Evolutionary conservation across 2,797 vertebrate species (phyloP), one percentile per base, ranked within the genome.

Genomic region (Pantherophis vulpinus): DNA sequence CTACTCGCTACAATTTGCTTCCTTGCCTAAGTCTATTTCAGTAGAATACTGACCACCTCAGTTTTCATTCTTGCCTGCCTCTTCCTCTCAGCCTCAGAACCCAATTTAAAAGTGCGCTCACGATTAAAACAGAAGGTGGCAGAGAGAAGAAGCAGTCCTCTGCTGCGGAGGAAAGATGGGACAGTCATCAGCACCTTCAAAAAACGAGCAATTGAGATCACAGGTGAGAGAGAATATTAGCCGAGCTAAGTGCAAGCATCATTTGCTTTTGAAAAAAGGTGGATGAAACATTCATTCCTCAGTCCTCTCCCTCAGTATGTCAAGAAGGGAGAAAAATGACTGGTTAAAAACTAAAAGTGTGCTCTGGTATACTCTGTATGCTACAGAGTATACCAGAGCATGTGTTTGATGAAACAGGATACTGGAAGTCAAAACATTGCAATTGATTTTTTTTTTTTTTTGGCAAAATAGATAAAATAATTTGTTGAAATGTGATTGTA

Each of bases 41-140:
- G 27, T 16, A 51, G 37, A 51, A 59, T 3, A 12, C 6, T 37
- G 8, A 54, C 25, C 16, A 29, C 55, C 29, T 37, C 29, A 18
- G 32, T 87, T 93, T 55, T 58, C 54, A 51, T n/a, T 29, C 29
- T 63, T 89, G 47, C 16, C 25, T n/a, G 14, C 91, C 20, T 89
- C 42, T 51, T 74, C 59, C 88, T 89, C 63, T 32, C 96, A 98
- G 98, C 98, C 87, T 99, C 98, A 0, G 98, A 99, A 96, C 98
- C 98, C 96, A 98, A 98, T 97, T 96, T 99, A 96, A 99, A 98
- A 97, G 98, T 99, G 60, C 98, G 99, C 61, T 99, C 98, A 0
- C 98, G 98, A 95, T 98, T 99, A 98, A 99, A 99, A 97, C 99
- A 99, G 97, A 99, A 99, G 97, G 99, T 99, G 94, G 98, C 98